Evolutionary conservation across 2,888 invertebrate genomes (phyloP).

Genomic region (Xylophagus ater): DNA sequence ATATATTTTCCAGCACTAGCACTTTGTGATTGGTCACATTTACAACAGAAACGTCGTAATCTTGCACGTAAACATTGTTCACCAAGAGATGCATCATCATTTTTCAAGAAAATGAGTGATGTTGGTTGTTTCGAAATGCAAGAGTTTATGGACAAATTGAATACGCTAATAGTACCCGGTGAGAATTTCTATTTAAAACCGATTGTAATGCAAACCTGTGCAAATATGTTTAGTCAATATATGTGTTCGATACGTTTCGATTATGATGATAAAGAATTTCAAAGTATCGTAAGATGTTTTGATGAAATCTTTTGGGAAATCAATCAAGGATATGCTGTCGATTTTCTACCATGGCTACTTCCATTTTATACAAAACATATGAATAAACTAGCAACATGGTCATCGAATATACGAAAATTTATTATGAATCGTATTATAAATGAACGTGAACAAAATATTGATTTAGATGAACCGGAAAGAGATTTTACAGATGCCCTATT

Average conservation of each 20-base stretch:
- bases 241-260: constrained; percentile 75
- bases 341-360: constrained; percentile 71
- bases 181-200: constrained; percentile 53
- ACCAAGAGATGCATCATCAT: constrained; percentile 60
- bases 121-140: constrained; percentile 55
- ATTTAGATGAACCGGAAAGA: constrained; percentile 49
- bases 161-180: constrained; percentile 35
- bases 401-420: constrained; percentile 57
- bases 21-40: constrained; percentile 76
- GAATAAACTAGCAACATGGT: constrained; percentile 56
- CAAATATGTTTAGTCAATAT: constrained; percentile 77
- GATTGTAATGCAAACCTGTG: constrained; percentile 57
- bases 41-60: constrained; percentile 67
- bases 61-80: constrained; percentile 71
- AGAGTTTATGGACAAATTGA: constrained; percentile 48
- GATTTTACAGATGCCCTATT: constrained; percentile 74
- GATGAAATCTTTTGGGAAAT: constrained; percentile 88
- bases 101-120: constrained; percentile 59
- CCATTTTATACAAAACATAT: constrained; percentile 62
- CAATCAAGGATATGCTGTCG: constrained; percentile 77
- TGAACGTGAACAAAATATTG: constrained; percentile 34
- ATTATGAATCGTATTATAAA: constrained; percentile 61
- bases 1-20: constrained; percentile 60
- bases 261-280: constrained; percentile 56
- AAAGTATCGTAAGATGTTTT: constrained; percentile 56